Evolutionary conservation across 1,140 invertebrate species (phyloP), one percentile per base, ranked within the genome.

Genomic region (Eupristina koningsbergeri): DNA sequence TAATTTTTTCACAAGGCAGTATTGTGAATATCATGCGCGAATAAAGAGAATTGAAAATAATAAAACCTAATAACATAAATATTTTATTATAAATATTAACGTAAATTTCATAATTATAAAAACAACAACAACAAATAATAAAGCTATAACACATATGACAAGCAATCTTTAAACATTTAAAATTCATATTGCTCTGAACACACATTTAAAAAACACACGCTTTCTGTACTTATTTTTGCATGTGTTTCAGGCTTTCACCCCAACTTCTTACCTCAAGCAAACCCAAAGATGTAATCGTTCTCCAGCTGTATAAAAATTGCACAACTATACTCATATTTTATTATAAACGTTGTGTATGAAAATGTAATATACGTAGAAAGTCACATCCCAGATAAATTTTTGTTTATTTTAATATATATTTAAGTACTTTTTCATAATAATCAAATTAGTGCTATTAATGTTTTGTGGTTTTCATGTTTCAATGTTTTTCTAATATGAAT

Each of bases 271-370:
- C 91, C 91, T 91, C 85, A 74, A 78, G 63, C 80, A 71, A 89
- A 86, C 80, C 87, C 86, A 79, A 87, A 88, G 80, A 73, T 34
- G 88, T 86, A 86, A 83, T 74, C 84, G 83, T 78, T 89, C 86
- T 88, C 89, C 90, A 89, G 85, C 91, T 92, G 87, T 91, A 87
- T 89, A 91, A 88, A 91, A 91, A 91, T 85, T 81, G 9, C 36
- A 84, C 41, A 31, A 75, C 41, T 84, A 41, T 73, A 79, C 31
- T 75, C 64, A 39, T 64, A 75, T 63, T 41, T 64, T 47, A 50
- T n/a, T n/a, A 3, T 50, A 22, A 64, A 75, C 41, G 41, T 50
- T 11, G 61, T 81, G 22, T 8, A n/a, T 71, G 69, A n/a, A 13
- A 61, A 19, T 45, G 71, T 0, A 11, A 3, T 29, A 74, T 50